Evolutionary conservation across 2,797 vertebrate species (phyloP).

Genomic region (Antrozous pallidus): DNA sequence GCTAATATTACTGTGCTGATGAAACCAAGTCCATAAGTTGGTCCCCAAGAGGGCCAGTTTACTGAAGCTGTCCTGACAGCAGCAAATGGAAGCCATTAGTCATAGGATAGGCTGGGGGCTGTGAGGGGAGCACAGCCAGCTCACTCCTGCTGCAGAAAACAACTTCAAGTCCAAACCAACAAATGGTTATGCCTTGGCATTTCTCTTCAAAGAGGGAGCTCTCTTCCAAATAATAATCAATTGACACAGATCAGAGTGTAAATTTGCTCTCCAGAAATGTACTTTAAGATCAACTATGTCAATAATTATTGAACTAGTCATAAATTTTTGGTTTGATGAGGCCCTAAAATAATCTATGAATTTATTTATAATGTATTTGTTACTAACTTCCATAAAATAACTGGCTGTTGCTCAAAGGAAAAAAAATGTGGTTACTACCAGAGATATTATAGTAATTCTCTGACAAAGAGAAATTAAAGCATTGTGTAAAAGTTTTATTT

Average conservation of each 20-base stretch:
- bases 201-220: slow-evolving; percentile 8
- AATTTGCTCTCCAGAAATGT: background rate
- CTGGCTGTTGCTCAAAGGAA: background rate
- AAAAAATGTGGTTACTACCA: background rate
- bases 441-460: background rate
- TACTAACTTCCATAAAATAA: background rate
- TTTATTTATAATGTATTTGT: background rate
- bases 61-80: slow-evolving; percentile 37
- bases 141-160: background rate
- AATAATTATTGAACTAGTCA: background rate
- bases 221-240: background rate
- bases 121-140: background rate
- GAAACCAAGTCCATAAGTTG: slow-evolving; percentile 49
- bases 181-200: background rate
- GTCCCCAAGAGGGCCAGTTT: slow-evolving; percentile 47
- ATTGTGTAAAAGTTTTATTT: slow-evolving; percentile 21
- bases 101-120: background rate
- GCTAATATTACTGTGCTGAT: slow-evolving; percentile 12
- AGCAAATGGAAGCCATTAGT: slow-evolving; percentile 42
- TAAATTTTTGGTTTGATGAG: background rate
- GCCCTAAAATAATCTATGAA: background rate
- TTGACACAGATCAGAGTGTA: background rate
- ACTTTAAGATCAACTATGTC: background rate
- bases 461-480: background rate
- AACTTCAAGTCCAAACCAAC: background rate